These are phyloP conservation scores for Struthidea cinerea DNA, from an alignment of 2,113 vertebrate species.

Conservation along the genomic window DNA sequence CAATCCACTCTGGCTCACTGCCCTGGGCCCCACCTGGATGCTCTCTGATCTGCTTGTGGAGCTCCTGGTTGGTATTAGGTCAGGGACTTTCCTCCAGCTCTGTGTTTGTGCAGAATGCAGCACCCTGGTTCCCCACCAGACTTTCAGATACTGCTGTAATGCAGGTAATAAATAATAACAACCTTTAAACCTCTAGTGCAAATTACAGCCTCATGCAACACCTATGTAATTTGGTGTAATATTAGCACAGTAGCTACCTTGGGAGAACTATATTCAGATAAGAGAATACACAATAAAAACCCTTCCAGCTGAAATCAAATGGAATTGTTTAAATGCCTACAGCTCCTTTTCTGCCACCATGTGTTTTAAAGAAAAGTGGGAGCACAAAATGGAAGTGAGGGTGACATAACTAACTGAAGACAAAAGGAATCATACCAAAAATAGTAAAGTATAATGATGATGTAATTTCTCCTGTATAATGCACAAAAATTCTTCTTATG, in stretches of 20 bases:
- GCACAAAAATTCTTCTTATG: not conserved
- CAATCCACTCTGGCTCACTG: not conserved
- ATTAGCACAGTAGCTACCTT: conserved; percentile 21
- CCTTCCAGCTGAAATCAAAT: not conserved
- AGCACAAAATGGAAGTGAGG: not conserved
- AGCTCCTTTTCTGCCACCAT: not conserved
- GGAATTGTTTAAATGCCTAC: not conserved
- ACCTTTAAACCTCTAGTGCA: conserved; percentile 49
- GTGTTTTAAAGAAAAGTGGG: not conserved
- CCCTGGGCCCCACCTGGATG: conserved; percentile 48
- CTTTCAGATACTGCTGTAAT: conserved; percentile 18
- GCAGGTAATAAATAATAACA: conserved; percentile 62
- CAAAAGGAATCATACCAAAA: not conserved
- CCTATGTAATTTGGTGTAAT: conserved; percentile 58
- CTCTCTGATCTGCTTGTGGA: conserved; percentile 58
- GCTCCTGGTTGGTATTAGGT: conserved; percentile 41
- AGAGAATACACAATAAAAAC: conserved; percentile 21
- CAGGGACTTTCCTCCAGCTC: conserved; percentile 59
- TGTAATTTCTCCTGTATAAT: not conserved
- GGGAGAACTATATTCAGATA: conserved; percentile 34
- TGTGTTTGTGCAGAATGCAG: conserved; percentile 7
- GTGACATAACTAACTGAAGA: not conserved
- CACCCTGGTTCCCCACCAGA: conserved; percentile 3
- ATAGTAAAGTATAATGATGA: not conserved
- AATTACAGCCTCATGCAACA: conserved; percentile 59